Base-by-base conservation (phyloP, 2,113 vertebrate genomes). In the Dendrocopos noguchii region DNA sequence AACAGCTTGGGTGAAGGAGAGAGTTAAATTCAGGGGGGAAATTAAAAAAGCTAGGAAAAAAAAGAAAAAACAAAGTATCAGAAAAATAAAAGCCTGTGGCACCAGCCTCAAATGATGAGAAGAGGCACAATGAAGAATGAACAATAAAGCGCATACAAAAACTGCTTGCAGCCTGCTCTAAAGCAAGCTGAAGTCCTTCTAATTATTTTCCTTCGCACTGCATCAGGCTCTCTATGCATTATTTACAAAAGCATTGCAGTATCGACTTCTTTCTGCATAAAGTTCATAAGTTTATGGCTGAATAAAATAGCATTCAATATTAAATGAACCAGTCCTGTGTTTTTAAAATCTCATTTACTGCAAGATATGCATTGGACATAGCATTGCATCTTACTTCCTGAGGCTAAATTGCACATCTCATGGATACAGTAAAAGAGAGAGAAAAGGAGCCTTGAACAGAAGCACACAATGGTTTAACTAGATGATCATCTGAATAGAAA, bases 61-160 rank as follows among this genome's bases (percentile, higher is more conserved):
- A 70, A 72, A 25, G 22, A 66, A 91, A 91, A 42, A 3, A 70
- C 68, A 25, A 3, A 13, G 6, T 31, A 91, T 74, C 42, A 75
- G 59, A 93, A 84, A 29, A 90, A 74, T 36, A 83, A 71, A 88
- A 90, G 71, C 85, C 82, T 84, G 28, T 91, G 74, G 80, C 79
- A 91, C 70, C 71, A 77, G 65, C 56, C 67, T 87, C 84, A 85
- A 80, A 87, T 11, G 8, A 78, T 76, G 25, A 75, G 65, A 91
- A 86, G 46, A 92, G 75, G 60, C 78, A 87, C 64, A 84, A 63
- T 31, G 75, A 81, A 84, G 64, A 87, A 81, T 77, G 74, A 94
- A 79, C 6, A 53, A 61, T 55, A 76, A 82, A 87, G 93, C 19
- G 60, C 17, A 46, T 5, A 77, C 25, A 80, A 44, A 44, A 89